phyloP scores from a whole-genome alignment of 2,797 vertebrate genomes.

The Anguilla marmorata region DNA sequence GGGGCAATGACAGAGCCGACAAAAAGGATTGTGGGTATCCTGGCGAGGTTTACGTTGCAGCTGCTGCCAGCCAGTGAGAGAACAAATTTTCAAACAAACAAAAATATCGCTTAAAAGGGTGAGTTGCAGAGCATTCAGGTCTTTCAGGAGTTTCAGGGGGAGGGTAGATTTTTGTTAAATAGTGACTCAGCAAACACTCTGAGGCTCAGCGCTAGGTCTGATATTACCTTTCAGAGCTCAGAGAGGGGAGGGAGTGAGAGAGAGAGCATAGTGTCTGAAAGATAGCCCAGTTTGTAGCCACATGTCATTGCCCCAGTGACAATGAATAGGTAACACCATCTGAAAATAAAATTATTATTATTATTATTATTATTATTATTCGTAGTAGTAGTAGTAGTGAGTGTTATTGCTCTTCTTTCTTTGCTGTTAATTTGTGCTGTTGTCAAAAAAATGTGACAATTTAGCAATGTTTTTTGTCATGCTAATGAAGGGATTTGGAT shows the following conservation, averaged over 20 bases:
- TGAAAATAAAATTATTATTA: not conserved
- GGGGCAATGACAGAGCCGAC: not conserved
- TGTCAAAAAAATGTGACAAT: not conserved
- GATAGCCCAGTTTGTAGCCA: not conserved
- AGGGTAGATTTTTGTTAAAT: not conserved
- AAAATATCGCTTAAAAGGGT: not conserved
- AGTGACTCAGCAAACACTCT: slow-evolving; percentile 12
- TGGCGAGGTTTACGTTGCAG: not conserved
- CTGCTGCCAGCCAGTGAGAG: not conserved
- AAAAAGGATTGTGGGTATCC: slow-evolving; percentile 2
- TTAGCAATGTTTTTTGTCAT: not conserved
- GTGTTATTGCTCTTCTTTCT: not conserved
- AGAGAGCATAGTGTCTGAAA: not conserved
- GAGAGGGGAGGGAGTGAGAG: not conserved
- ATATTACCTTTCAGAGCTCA: slow-evolving; percentile 30
- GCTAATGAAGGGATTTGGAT: not conserved
- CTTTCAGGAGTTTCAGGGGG: not conserved
- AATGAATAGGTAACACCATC: not conserved
- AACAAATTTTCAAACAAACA: not conserved
- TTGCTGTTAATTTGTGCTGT: not conserved
- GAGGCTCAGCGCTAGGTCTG: slow-evolving; percentile 25
- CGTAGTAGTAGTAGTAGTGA: not conserved
- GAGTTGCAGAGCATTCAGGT: not conserved
- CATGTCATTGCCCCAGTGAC: not conserved
- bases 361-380: too few relatives aligned